Evolutionary conservation across 2,113 vertebrate genomes (phyloP), one percentile per base, ranked within the genome.

Genomic region (Brachyhypopomus occidentalis): DNA sequence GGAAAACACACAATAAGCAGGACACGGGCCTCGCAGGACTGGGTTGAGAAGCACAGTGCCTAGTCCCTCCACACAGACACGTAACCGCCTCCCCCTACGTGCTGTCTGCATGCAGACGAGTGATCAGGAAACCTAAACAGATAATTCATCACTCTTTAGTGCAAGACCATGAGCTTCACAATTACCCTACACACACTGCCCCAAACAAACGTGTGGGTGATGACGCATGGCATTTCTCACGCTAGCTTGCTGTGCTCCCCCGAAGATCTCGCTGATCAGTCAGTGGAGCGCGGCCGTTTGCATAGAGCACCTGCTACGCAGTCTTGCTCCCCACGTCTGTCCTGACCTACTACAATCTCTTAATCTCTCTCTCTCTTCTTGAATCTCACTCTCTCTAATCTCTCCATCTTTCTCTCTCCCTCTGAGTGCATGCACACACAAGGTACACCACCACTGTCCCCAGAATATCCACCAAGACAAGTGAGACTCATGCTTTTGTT

Each of bases 211-310:
- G 69, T 63, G 63, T 16, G 25, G 19, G 23, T 79, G 55, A 69
- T 56, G 74, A 64, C 41, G 55, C 64, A 71, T 55, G 62, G n/a
- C 72, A 34, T 63, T 45, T 72, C 52, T 52, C 62, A 72, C 63
- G 34, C 73, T 58, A 80, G 20, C 67, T 62, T 36, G 34, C 59
- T 75, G 66, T 55, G 55, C 55, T 58, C 59, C 19, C 22, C 36
- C 58, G 41, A 78, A 81, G 60, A 34, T 19, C 66, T 66, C 27
- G 38, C 7, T 62, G 78, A 74, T 78, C 75, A 56, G 34, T 69
- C 69, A 72, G 66, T 69, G 60, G 58, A 60, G 60, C 52, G 30
- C 66, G 36, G 38, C 23, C 11, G 48, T 52, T 27, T 23, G 27
- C 19, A 17, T 58, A 82, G 19, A 75, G 58, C 36, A 16, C 74